phyloP scores from a whole-genome alignment of 2,113 vertebrate genomes.

The Pontoporia blainvillei region DNA sequence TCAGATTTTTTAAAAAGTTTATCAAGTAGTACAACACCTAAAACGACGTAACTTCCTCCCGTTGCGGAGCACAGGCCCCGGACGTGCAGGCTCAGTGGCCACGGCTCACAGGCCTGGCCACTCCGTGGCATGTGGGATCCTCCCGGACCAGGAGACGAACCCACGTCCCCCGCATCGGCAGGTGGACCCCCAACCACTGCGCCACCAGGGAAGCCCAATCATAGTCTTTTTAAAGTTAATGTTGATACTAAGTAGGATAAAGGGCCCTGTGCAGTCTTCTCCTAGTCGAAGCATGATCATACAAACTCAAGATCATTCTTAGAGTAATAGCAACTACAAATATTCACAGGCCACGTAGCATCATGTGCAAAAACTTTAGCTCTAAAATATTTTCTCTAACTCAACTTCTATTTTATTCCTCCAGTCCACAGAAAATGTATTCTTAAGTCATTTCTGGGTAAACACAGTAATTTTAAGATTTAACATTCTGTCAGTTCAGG shows the following conservation, averaged over 20 bases:
- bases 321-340: not conserved
- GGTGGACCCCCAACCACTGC: too few relatives aligned
- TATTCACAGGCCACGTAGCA: not conserved
- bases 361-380: not conserved
- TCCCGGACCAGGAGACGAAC: too few relatives aligned
- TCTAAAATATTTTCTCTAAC: not conserved
- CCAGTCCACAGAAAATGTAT: not conserved
- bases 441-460: not conserved
- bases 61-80: too few relatives aligned
- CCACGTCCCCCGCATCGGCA: too few relatives aligned
- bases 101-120: too few relatives aligned
- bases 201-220: too few relatives aligned
- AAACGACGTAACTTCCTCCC: not conserved
- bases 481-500: not conserved
- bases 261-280: not conserved
- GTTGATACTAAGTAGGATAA: not conserved
- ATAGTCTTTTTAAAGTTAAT: not conserved
- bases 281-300: not conserved
- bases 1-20: constrained; percentile 42
- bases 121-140: too few relatives aligned
- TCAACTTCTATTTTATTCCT: not conserved
- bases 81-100: too few relatives aligned
- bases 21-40: not conserved
- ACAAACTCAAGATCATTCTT: not conserved
- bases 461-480: not conserved